Evolutionary conservation across 1,140 invertebrate genomes (phyloP).

Genomic region (Stenopsyche tienmushanensis): DNA sequence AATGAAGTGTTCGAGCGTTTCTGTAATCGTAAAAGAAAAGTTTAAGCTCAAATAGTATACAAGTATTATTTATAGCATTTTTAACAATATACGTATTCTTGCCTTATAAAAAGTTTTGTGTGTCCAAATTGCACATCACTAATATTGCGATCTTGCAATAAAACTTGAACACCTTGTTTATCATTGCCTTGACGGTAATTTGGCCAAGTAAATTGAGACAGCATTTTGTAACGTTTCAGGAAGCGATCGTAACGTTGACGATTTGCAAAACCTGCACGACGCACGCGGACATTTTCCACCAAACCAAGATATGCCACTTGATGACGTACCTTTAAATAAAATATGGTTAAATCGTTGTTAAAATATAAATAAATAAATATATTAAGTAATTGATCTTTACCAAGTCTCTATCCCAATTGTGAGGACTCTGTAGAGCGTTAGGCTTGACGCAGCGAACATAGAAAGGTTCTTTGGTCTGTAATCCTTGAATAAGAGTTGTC

Average conservation of each 20-base stretch:
- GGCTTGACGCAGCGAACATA: conserved; percentile 97
- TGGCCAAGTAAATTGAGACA: conserved; percentile 92
- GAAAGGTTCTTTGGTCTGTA: conserved; percentile 91
- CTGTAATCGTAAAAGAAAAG: conserved; percentile 48
- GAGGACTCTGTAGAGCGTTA: conserved; percentile 88
- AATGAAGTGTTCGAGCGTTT: conserved; percentile 82
- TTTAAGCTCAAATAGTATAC: no score
- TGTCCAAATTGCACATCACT: conserved; percentile 90
- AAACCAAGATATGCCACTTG: conserved; percentile 90
- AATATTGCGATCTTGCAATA: conserved; percentile 80
- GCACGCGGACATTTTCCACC: conserved; percentile 90
- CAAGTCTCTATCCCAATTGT: conserved; percentile 72
- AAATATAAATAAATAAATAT: background rate
- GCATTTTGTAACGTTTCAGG: conserved; percentile 89
- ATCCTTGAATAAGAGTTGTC: conserved; percentile 82
- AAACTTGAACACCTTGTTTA: conserved; percentile 78
- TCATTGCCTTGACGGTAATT: conserved; percentile 78
- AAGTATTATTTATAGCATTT: no score
- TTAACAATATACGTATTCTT: no score
- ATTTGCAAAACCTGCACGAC: conserved; percentile 91
- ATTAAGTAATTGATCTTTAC: conserved; percentile 50
- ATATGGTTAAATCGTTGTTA: background rate
- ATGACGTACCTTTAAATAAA: conserved; percentile 68
- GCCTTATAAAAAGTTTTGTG: conserved; percentile 92
- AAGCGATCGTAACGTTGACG: conserved; percentile 89